Percentiles rank a stretch among this genome's conserved stretches.
Evolutionary conservation across 2,888 invertebrate genomes (phyloP).

Genomic region (Tiphia femorata): DNA sequence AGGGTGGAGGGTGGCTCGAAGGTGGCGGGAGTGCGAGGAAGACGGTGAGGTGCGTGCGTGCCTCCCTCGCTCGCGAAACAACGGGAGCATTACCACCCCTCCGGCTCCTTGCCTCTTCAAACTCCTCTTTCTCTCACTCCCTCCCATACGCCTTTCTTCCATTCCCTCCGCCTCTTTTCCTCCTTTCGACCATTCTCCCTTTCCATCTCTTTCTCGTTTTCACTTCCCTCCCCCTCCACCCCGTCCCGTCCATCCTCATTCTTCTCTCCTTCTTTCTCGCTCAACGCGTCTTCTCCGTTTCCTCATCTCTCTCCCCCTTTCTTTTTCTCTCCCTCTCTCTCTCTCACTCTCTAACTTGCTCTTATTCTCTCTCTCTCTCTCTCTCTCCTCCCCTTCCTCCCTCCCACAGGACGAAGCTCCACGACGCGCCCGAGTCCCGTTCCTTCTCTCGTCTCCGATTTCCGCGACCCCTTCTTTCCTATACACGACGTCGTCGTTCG

Average conservation of each 20-base stretch:
- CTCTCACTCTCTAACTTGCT: neutral
- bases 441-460: constrained; percentile 48
- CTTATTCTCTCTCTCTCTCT: neutral
- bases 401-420: constrained; percentile 2
- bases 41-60: constrained; percentile 56
- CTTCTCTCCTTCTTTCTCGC: constrained; percentile 2
- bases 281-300: constrained; percentile 10
- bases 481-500: constrained; percentile 47
- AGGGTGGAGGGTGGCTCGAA: constrained; percentile 33
- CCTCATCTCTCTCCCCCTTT: constrained; percentile 23
- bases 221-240: constrained; percentile 9
- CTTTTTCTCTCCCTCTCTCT: constrained; percentile 8
- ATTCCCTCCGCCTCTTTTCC: constrained; percentile 32
- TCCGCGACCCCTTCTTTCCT: constrained; percentile 57
- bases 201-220: constrained; percentile 16
- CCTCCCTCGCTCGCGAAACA: constrained; percentile 64
- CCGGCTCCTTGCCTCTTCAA: constrained; percentile 46
- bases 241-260: constrained; percentile 24
- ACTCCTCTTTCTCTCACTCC: constrained; percentile 39
- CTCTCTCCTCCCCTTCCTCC: constrained; percentile 14
- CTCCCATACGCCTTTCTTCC: constrained; percentile 34
- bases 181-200: constrained; percentile 19
- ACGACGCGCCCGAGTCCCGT: constrained; percentile 20
- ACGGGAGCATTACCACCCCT: constrained; percentile 63
- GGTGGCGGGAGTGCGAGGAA: constrained; percentile 35